These are phyloP conservation scores for Drosophila mercatorum DNA, from an alignment of 2,888 invertebrate genomes.

Conservation along the genomic window DNA sequence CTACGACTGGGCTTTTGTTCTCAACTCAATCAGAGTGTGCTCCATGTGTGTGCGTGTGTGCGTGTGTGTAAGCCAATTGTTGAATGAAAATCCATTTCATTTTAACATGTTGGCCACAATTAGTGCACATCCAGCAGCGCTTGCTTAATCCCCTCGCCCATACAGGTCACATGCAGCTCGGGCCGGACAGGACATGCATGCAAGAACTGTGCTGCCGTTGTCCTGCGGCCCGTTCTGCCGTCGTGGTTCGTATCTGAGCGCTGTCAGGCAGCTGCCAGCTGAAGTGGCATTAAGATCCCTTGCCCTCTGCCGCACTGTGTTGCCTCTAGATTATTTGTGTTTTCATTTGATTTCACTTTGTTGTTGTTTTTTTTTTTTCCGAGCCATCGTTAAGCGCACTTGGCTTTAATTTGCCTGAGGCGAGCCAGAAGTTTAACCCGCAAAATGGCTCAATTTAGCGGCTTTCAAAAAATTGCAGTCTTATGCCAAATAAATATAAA, in stretches of 20 bases:
- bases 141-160: slow-evolving; percentile 47
- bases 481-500: slow-evolving; percentile 52
- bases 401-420: slow-evolving; percentile 45
- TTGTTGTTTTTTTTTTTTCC: slow-evolving; percentile 17
- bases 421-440: slow-evolving; percentile 17
- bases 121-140: slow-evolving; percentile 73
- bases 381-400: slow-evolving; percentile 12
- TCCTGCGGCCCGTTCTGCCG: slow-evolving; percentile 1
- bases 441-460: slow-evolving; percentile 74
- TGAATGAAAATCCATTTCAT: slow-evolving; percentile 83
- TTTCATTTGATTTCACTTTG: background rate
- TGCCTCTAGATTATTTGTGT: slow-evolving; percentile 32
- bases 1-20: slow-evolving; percentile 43
- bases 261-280: slow-evolving; percentile 81
- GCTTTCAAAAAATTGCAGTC: slow-evolving; percentile 66
- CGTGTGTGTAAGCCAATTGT: slow-evolving; percentile 70
- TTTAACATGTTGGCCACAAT: slow-evolving; percentile 83
- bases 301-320: slow-evolving; percentile 30
- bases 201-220: background rate
- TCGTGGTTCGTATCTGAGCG: slow-evolving; percentile 63
- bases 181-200: background rate
- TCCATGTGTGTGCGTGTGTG: slow-evolving; percentile 19
- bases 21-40: background rate
- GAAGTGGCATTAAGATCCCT: slow-evolving; percentile 79
- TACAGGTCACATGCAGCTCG: slow-evolving; percentile 9